Conservation (phyloP, 1,140 invertebrate genomes). For the Brachionus sp. region DNA sequence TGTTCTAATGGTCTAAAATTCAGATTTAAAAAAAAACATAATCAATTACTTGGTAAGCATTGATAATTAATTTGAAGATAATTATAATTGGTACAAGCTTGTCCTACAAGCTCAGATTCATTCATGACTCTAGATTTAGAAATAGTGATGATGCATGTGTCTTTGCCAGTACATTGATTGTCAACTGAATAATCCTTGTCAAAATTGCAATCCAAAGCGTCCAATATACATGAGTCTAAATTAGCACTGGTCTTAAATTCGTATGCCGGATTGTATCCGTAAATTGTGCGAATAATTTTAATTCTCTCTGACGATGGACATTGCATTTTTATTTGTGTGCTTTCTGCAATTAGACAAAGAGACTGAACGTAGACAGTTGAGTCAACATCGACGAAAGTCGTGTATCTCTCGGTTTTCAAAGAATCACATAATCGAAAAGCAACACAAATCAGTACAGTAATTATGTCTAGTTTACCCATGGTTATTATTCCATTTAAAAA, state of each 20-base stretch:
- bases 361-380: constrained; percentile 22
- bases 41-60: constrained; percentile 39
- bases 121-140: constrained; percentile 6
- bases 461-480: not conserved
- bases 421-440: not conserved
- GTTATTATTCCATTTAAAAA: constrained; percentile 8
- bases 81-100: constrained; percentile 20
- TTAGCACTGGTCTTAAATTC: not conserved
- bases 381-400: constrained; percentile 33
- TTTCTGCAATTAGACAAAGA: constrained; percentile 9
- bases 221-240: not conserved
- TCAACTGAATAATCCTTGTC: constrained; percentile 35
- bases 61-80: constrained; percentile 45
- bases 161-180: constrained; percentile 26
- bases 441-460: not conserved
- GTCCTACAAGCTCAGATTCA: not conserved
- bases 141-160: constrained; percentile 25
- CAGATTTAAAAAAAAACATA: not conserved
- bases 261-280: constrained; percentile 40
- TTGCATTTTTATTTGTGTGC: constrained; percentile 39
- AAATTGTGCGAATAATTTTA: constrained; percentile 29
- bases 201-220: constrained; percentile 27
- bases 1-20: too few species aligned
- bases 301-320: not conserved
- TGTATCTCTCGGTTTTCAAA: not conserved